Conservation (phyloP, 2,888 invertebrate species). For the Meganola albula region DNA sequence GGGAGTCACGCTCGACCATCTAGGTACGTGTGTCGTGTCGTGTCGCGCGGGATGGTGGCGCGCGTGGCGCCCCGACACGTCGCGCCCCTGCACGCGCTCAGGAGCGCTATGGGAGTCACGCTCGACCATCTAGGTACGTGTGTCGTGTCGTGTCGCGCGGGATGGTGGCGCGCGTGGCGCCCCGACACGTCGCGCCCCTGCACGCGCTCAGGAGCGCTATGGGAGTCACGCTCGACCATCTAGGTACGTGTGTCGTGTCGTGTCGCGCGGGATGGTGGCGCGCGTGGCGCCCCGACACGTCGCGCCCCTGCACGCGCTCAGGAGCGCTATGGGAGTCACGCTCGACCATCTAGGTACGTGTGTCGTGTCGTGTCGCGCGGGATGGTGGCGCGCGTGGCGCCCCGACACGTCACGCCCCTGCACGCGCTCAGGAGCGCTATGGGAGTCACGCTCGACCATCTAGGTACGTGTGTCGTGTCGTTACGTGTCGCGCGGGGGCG, state of each 20-base stretch:
- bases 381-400: background rate
- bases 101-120: constrained; percentile 79
- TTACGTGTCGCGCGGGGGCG: background rate
- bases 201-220: constrained; percentile 30
- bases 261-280: constrained; percentile 63
- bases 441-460: background rate
- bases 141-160: background rate
- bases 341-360: background rate
- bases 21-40: constrained; percentile 82
- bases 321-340: background rate
- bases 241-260: constrained; percentile 76
- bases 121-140: constrained; percentile 43
- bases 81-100: background rate
- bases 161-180: constrained; percentile 68
- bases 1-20: constrained; percentile 82
- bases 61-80: constrained; percentile 73
- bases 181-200: constrained; percentile 53
- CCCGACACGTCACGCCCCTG: background rate
- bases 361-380: background rate
- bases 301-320: background rate
- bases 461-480: background rate
- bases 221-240: constrained; percentile 78
- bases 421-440: background rate
- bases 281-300: background rate
- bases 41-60: constrained; percentile 81